Conservation (phyloP, 2,797 vertebrate species). For the Microchirus variegatus region DNA sequence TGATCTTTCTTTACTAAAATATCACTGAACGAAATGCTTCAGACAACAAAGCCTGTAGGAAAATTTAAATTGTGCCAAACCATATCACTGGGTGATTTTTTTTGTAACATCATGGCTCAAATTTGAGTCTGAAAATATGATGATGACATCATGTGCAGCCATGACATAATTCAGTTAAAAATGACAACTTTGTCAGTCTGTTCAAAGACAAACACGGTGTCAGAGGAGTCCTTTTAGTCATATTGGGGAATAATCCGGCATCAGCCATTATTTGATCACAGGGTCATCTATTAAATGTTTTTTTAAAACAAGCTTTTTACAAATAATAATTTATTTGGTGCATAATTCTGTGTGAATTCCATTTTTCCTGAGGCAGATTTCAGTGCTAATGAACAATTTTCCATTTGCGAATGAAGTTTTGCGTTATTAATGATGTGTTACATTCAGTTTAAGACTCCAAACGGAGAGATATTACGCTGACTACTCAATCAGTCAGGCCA, state of each 20-base stretch:
- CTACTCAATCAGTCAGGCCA: constrained; percentile 22
- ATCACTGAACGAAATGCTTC: constrained; percentile 3
- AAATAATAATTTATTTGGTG: neutral
- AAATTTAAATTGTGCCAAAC: constrained; percentile 6
- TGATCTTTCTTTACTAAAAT: constrained; percentile 4
- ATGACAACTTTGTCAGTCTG: constrained; percentile 1
- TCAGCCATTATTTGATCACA: too few species aligned
- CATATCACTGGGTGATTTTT: neutral
- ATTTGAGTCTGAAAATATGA: constrained; percentile 5
- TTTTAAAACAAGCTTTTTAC: neutral
- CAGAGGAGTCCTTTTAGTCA: neutral
- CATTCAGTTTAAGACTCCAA: constrained; percentile 4
- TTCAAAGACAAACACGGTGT: neutral
- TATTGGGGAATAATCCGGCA: too few species aligned
- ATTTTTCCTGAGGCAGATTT: neutral
- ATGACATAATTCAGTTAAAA: constrained; percentile 12
- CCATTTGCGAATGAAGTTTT: constrained; percentile 6
- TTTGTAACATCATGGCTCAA: constrained; percentile 3
- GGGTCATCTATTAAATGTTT: too few species aligned
- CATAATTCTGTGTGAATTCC: neutral
- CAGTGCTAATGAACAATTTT: constrained; percentile 14
- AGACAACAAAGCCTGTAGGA: neutral
- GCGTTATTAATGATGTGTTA: constrained; percentile 30
- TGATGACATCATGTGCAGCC: constrained; percentile 10
- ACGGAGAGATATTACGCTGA: constrained; percentile 27